Base-by-base conservation (phyloP, 2,113 vertebrate species). In the Phrynocephalus versicolor region DNA sequence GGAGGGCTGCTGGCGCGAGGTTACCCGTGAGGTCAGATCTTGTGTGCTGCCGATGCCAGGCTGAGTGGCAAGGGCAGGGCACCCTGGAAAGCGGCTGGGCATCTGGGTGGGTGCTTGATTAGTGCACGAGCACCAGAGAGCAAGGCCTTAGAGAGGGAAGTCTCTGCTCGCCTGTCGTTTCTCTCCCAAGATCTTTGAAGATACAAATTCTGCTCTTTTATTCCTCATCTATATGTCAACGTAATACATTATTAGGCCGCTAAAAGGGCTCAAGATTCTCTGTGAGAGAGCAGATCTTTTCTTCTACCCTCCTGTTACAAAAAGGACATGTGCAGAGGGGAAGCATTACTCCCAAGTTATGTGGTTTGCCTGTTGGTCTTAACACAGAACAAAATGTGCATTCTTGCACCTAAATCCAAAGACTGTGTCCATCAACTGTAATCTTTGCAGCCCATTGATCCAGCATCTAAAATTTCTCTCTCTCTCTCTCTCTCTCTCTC, bases 1-100 rank as follows among this genome's bases (percentile, higher is more conserved):
- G 45, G 45, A 10, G 35, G 39, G 35, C 57, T 14, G 55, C 75
- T 58, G 69, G 55, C 27, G 9, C 51, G 27, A 41, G 76, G 83
- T 45, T 67, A 23, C 13, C 19, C 7, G 69, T 41, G 6, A 41
- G 35, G 71, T 85, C 37, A 45, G 76, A 27, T 18, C 35, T 72
- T n/a, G 27, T 4, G 30, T 19, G 33, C n/a, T 64, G 55, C 5
- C 15, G 81, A 74, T 41, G 35, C 57, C 55, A 71, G 58, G 15
- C 30, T 16, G 73, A 75, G n/a, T 57, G 62, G 73, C 62, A 77
- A 84, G 83, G 82, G 39, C 82, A 84, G 45, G 1, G 73, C 83
- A 18, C 23, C 33, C 5, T 18, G 69, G 35, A 35, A 76, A 30
- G 35, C 25, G 37, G 69, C 76, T 57, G 16, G 64, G 21, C 45